Percentiles rank a stretch among this genome's conserved stretches.
Conservation (phyloP, 2,797 vertebrate species). For the Phataginus tricuspis region DNA sequence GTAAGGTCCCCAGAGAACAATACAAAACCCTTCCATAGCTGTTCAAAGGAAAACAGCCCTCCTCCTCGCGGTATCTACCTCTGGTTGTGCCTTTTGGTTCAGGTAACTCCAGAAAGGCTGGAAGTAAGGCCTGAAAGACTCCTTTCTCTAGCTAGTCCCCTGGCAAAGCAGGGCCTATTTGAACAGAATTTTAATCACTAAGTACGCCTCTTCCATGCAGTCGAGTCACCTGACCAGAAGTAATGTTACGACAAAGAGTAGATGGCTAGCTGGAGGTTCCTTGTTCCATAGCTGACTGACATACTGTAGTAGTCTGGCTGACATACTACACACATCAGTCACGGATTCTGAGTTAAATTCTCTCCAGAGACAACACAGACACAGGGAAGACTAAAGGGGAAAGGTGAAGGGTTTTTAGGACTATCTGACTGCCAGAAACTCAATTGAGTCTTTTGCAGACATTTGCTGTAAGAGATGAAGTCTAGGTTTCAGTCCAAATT, state of each 20-base stretch:
- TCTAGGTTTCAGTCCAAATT: slow-evolving; percentile 58
- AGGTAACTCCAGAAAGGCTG: not conserved
- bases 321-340: slow-evolving; percentile 64
- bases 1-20: not conserved
- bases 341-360: slow-evolving; percentile 73
- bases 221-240: slow-evolving; percentile 35
- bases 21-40: not conserved
- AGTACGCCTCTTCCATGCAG: not conserved
- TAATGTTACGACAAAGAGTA: slow-evolving; percentile 67
- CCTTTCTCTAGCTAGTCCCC: not conserved
- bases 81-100: not conserved
- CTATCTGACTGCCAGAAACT: slow-evolving; percentile 51
- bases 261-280: slow-evolving; percentile 55
- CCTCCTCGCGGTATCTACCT: not conserved
- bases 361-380: slow-evolving; percentile 70
- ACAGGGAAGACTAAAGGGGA: slow-evolving; percentile 58
- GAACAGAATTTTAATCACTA: slow-evolving; percentile 8
- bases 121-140: not conserved
- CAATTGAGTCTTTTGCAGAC: not conserved
- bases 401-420: slow-evolving; percentile 46
- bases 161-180: not conserved
- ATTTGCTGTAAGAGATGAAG: not conserved
- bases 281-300: slow-evolving; percentile 53
- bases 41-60: not conserved
- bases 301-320: slow-evolving; percentile 40